Base-by-base conservation (phyloP, 2,113 vertebrate genomes). In the Nycticebus coucang region DNA sequence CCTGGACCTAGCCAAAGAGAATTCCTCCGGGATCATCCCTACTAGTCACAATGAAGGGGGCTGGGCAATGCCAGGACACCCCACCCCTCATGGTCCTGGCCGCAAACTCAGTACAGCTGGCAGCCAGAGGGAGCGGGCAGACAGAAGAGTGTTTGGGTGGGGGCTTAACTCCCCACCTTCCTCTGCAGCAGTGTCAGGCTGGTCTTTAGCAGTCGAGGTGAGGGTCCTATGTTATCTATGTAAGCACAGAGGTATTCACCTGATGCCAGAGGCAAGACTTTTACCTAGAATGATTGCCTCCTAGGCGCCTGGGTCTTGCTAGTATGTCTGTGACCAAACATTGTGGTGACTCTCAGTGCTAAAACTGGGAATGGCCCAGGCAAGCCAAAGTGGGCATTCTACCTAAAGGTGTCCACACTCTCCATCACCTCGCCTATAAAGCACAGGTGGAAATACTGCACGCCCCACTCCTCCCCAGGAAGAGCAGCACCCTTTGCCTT, bases 1-100 rank as follows among this genome's bases (percentile, higher is more conserved):
- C 80, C 60, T 35, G 72, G 53, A 59, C 8, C 33, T 53, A 77
- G 96, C 92, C 93, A 91, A 4, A 0, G 2, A 35, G 71, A 72
- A 33, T 37, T 50, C 82, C 59, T 41, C 45, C 1, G 5, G 81
- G 88, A 69, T 14, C 5, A 37, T 11, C 45, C 30, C 24, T 50
- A 8, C 3, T 21, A 17, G 55, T 41, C 45, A 72, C 0, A 4
- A 10, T 10, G 30, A n/a, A 53, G 3, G 2, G 15, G 22, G 45
- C 45, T 50, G 45, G 26, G 10, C 41, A 5, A 28, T 30, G 53
- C 15, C 5, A 1, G 50, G 68, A 33, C 1, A 1, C 11, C 35
- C 45, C 17, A 1, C 55, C 33, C 5, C 33, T 69, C 62, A 9
- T 0, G 0, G 5, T 57, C 28, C 80, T 41, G 79, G 79, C 17